Conservation (phyloP, 23 tunicate genomes). For the Ciona savignyi region DNA sequence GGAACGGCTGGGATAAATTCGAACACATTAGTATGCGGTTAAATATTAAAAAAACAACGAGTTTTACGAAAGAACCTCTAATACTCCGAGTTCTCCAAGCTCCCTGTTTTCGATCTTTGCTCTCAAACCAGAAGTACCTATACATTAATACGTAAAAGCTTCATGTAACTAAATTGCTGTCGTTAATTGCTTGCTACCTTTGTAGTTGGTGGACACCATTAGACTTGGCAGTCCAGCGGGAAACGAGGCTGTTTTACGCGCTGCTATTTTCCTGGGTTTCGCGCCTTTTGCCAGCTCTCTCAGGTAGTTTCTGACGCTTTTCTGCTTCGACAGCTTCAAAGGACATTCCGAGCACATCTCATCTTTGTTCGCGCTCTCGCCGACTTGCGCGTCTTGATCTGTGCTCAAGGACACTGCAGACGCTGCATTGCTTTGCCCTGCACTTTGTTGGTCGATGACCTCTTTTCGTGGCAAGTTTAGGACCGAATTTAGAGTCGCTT, state of each 20-base stretch:
- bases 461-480: not conserved
- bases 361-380: not conserved
- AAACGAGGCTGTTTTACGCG: not conserved
- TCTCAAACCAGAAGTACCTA: not conserved
- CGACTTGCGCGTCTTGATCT: not conserved
- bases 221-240: not conserved
- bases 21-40: too few species aligned
- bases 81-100: too few species aligned
- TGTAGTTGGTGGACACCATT: not conserved
- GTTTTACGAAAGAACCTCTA: too few species aligned
- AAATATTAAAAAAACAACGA: too few species aligned
- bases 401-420: not conserved
- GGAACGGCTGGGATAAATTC: conserved; percentile 91
- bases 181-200: not conserved
- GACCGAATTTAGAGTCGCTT: not conserved
- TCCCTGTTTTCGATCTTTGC: not conserved
- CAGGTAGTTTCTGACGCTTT: not conserved
- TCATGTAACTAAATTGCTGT: too few species aligned
- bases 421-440: too few species aligned
- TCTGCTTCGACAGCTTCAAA: not conserved
- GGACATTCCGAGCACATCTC: not conserved
- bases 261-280: not conserved
- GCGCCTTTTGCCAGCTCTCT: not conserved
- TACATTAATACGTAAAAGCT: too few species aligned
- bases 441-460: not conserved